Evolutionary conservation across 2,797 vertebrate genomes (phyloP).

Genomic region (Pangasius macronema): DNA sequence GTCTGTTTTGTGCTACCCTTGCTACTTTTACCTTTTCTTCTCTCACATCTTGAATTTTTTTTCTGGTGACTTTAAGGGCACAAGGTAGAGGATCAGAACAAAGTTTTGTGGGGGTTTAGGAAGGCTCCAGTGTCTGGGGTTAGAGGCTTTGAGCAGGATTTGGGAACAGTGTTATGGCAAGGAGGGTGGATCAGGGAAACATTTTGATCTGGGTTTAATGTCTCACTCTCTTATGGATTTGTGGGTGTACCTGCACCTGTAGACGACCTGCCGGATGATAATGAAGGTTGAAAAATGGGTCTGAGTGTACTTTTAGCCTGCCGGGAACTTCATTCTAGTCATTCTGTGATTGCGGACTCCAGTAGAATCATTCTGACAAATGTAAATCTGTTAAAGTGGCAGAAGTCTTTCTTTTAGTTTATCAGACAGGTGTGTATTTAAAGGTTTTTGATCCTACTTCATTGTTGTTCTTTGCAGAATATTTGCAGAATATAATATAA

Average conservation of each 20-base stretch:
- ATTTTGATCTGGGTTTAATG: conserved; percentile 74
- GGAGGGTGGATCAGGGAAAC: conserved; percentile 58
- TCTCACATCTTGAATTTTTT: conserved; percentile 53
- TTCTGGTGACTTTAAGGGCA: conserved; percentile 39
- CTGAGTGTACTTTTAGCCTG: not conserved
- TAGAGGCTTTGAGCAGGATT: conserved; percentile 11
- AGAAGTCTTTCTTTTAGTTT: not conserved
- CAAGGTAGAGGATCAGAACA: not conserved
- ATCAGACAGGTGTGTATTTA: not conserved
- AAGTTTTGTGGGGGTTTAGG: conserved; percentile 23
- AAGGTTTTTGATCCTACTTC: not conserved
- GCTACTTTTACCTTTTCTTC: conserved; percentile 50
- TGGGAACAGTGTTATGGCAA: conserved; percentile 49
- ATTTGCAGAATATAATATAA: not conserved
- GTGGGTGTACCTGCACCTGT: conserved; percentile 64
- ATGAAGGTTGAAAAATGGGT: conserved; percentile 7
- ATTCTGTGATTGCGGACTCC: conserved; percentile 2
- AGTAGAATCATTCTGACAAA: not conserved
- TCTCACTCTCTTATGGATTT: conserved; percentile 64
- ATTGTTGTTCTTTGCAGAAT: not conserved
- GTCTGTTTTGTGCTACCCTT: conserved; percentile 1
- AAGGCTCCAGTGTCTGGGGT: not conserved
- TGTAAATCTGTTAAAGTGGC: not conserved
- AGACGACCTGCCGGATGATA: conserved; percentile 10
- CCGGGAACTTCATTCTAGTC: not conserved